A percentile compares a stretch with the other conserved stretches of the same genome.
phyloP scores from a whole-genome alignment of 2,888 invertebrate species.

The Steinernema carpocapsae region DNA sequence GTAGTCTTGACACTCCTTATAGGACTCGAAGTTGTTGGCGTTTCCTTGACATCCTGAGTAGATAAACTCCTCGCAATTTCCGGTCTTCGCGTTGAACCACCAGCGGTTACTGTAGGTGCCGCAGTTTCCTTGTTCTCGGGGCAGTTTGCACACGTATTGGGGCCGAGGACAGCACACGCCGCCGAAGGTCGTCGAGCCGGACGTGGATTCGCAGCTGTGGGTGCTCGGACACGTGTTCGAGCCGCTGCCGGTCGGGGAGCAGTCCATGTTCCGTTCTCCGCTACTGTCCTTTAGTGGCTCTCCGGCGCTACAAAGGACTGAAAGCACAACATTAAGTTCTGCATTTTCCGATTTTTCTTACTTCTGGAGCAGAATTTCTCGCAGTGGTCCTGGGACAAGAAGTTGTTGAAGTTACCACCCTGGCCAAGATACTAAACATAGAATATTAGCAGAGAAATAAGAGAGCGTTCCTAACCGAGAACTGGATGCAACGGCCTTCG shows the following conservation, averaged over 20 bases:
- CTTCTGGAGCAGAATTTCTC: conserved; percentile 68
- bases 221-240: conserved; percentile 66
- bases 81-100: conserved; percentile 69
- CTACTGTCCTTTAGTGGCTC: conserved; percentile 68
- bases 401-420: conserved; percentile 69
- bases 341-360: too few relatives aligned
- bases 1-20: conserved; percentile 68
- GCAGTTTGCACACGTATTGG: conserved; percentile 68
- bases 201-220: conserved; percentile 67
- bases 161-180: conserved; percentile 68
- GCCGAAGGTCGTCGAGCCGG: conserved; percentile 57
- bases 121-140: conserved; percentile 67
- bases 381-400: conserved; percentile 67
- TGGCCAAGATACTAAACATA: conserved; percentile 62
- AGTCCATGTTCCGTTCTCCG: conserved; percentile 68
- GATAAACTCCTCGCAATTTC: conserved; percentile 69
- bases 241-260: conserved; percentile 66
- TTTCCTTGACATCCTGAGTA: conserved; percentile 67
- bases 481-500: conserved; percentile 67
- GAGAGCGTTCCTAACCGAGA: conserved; percentile 50
- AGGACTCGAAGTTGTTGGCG: conserved; percentile 68
- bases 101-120: conserved; percentile 67
- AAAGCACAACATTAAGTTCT: too few relatives aligned
- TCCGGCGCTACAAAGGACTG: conserved; percentile 67
- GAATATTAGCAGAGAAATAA: not conserved